These are phyloP conservation scores for Coenonympha arcania DNA, from an alignment of 2,888 invertebrate genomes.

Conservation along the genomic window DNA sequence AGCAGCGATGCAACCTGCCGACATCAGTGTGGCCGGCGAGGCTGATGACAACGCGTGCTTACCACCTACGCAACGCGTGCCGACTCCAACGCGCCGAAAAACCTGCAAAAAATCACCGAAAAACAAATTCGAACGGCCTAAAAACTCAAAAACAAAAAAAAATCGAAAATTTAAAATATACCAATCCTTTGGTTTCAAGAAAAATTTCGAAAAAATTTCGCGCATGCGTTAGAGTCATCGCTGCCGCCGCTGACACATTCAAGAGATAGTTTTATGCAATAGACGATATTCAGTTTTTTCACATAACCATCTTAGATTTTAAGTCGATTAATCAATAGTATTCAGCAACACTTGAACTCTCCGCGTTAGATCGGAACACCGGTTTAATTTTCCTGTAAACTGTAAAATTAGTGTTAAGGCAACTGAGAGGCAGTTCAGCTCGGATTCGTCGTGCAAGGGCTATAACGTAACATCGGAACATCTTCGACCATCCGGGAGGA, in stretches of 20 bases:
- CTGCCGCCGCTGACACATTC: slow-evolving; percentile 70
- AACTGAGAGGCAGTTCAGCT: slow-evolving; percentile 64
- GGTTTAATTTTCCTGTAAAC: slow-evolving; percentile 63
- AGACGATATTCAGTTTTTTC: slow-evolving; percentile 64
- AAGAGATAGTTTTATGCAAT: slow-evolving; percentile 70
- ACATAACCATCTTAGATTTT: slow-evolving; percentile 68
- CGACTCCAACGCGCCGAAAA: slow-evolving; percentile 48
- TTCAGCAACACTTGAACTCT: slow-evolving; percentile 73
- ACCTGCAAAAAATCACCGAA: slow-evolving; percentile 33
- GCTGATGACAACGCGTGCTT: slow-evolving; percentile 68
- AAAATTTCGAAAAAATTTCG: slow-evolving; percentile 59
- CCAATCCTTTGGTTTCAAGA: slow-evolving; percentile 50
- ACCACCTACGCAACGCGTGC: slow-evolving; percentile 70
- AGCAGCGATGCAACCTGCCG: slow-evolving; percentile 60
- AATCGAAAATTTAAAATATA: slow-evolving; percentile 55
- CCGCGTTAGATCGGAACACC: slow-evolving; percentile 49
- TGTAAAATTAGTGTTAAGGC: slow-evolving; percentile 69
- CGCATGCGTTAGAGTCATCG: slow-evolving; percentile 63
- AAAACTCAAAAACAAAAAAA: slow-evolving; percentile 34
- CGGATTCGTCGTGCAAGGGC: slow-evolving; percentile 67
- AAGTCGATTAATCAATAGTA: slow-evolving; percentile 65
- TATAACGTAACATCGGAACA: slow-evolving; percentile 59
- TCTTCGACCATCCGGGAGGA: slow-evolving; percentile 68
- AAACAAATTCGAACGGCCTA: slow-evolving; percentile 47
- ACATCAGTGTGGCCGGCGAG: slow-evolving; percentile 72